These are phyloP conservation scores for Pollenia labialis DNA, from an alignment of 2,888 invertebrate genomes.

Conservation along the genomic window DNA sequence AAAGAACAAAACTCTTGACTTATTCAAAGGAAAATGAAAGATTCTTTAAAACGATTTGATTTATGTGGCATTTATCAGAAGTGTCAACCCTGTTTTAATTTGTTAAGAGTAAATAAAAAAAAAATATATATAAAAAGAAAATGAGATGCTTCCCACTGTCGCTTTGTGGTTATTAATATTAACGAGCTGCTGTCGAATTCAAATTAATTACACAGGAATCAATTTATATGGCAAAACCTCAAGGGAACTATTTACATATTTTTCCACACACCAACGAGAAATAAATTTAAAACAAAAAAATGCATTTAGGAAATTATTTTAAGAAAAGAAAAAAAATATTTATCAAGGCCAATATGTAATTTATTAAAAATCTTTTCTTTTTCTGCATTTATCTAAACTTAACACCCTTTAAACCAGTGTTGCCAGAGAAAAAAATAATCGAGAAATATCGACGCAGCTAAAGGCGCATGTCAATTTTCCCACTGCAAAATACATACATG, in stretches of 20 bases:
- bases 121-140: neutral
- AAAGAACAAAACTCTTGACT: too few species aligned
- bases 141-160: neutral
- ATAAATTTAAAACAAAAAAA: conserved; percentile 38
- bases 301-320: conserved; percentile 16
- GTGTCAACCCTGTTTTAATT: too few species aligned
- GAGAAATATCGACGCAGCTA: too few species aligned
- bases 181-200: conserved; percentile 47
- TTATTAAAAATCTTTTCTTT: too few species aligned
- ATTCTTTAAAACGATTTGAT: too few species aligned
- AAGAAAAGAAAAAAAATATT: neutral
- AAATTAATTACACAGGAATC: conserved; percentile 62
- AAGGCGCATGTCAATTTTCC: too few species aligned
- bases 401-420: too few species aligned
- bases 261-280: conserved; percentile 27
- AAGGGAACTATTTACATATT: conserved; percentile 37
- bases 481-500: too few species aligned
- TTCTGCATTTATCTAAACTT: too few species aligned
- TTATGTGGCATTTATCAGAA: too few species aligned
- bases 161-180: conserved; percentile 41
- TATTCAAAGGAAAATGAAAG: too few species aligned
- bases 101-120: neutral
- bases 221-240: conserved; percentile 48
- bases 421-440: too few species aligned
- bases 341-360: conserved; percentile 76